Base-by-base conservation (phyloP, 2,888 invertebrate genomes). In the Drosophila algonquin region DNA sequence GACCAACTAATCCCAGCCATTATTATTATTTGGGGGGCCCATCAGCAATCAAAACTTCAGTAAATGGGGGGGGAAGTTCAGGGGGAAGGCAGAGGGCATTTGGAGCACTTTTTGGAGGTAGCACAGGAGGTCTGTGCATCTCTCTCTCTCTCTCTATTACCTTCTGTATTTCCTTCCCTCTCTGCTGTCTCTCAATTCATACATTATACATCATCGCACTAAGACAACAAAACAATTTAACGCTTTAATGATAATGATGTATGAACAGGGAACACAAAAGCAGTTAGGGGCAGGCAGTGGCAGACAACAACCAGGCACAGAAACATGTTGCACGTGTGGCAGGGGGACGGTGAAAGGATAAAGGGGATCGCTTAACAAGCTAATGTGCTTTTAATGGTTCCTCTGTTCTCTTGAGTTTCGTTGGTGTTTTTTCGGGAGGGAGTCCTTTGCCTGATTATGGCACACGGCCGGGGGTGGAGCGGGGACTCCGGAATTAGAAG, bases 191-290 rank as follows among this genome's bases (percentile, higher is more conserved):
- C 14, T 44, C 51, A 56, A 51, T 68, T 30, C 24, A 59, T 67
- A 50, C 51, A 59, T 59, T 21, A 30, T 60, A 60, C 35, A 51
- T 44, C 40, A 32, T 35, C 30, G 48, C 46, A 60, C 55, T 67
- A 73, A 78, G 69, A 73, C 75, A 84, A 87, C 87, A 79, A 81
- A 84, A 81, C 84, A 87, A 83, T 83, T 83, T 84, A 87, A 81
- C 87, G 87, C 84, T 87, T 87, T 87, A 87, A 87, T 83, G 87
- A 87, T 83, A 83, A 83, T 87, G 83, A 83, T 83, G 87, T 83
- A 83, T 87, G 87, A 83, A 87, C 83, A 87, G 56, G 40, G 40
- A n/a, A n/a, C 40, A 78, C 80, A 73, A 87, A 83, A 78, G 84
- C 30, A 8, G 30, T 7, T 8, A 30, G 30, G 30, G 30, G 8